phyloP scores from a whole-genome alignment of 2,888 invertebrate genomes.

The Syrphus vitripennis region DNA sequence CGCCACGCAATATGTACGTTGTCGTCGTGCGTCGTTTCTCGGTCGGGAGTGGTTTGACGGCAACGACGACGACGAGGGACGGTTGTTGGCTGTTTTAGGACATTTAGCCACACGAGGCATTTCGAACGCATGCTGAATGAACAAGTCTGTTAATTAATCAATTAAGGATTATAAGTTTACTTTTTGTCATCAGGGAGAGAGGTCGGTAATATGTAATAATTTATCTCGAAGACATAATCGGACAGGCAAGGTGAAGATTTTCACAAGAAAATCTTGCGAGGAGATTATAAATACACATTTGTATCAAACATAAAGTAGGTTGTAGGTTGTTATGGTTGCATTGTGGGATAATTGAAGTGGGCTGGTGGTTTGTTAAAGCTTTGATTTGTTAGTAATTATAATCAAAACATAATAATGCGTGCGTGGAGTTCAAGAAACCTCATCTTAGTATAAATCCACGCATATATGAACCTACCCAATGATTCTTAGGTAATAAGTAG shows the following conservation, averaged over 20 bases:
- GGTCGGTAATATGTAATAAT: slow-evolving; percentile 12
- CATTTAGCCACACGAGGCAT: slow-evolving; percentile 25
- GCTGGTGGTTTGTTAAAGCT: background rate
- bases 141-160: slow-evolving; percentile 66
- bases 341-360: slow-evolving; percentile 8
- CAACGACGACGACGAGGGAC: background rate
- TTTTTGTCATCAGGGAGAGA: slow-evolving; percentile 10
- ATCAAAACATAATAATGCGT: background rate
- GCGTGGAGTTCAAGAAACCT: background rate
- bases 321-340: background rate
- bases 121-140: slow-evolving; percentile 47
- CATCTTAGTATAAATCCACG: background rate
- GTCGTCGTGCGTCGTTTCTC: background rate
- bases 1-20: slow-evolving; percentile 21
- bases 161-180: slow-evolving; percentile 40
- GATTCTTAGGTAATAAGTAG: background rate
- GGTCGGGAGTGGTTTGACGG: slow-evolving; percentile 28
- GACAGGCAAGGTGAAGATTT: slow-evolving; percentile 64
- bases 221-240: slow-evolving; percentile 28
- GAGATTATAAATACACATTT: background rate
- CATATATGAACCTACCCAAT: too few species aligned
- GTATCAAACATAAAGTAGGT: too few species aligned
- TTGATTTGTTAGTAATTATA: background rate
- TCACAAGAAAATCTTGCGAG: slow-evolving; percentile 23
- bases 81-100: slow-evolving; percentile 27